These are phyloP conservation scores for Perizoma affinitatum DNA, from an alignment of 2,888 invertebrate species.

Conservation along the genomic window DNA sequence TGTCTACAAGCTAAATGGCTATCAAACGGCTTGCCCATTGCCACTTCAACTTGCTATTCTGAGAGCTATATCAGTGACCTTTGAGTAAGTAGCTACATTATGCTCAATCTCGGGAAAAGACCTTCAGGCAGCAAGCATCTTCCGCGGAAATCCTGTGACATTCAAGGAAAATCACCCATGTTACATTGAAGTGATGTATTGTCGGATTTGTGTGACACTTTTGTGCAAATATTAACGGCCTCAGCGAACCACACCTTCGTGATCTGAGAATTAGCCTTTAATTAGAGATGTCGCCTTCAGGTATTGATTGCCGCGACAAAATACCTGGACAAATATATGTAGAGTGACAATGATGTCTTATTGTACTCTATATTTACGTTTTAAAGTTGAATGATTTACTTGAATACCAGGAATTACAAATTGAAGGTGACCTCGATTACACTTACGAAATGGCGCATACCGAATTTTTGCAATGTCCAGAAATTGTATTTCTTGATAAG, in stretches of 20 bases:
- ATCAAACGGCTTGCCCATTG: too few species aligned
- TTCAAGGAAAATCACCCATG: conserved; percentile 33
- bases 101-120: conserved; percentile 9
- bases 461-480: too few species aligned
- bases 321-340: not conserved
- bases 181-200: conserved; percentile 26
- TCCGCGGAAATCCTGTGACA: conserved; percentile 29
- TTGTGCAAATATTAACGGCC: conserved; percentile 50
- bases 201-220: conserved; percentile 47
- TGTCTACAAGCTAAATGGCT: too few species aligned
- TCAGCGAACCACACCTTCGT: conserved; percentile 53
- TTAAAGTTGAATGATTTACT: too few species aligned
- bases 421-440: too few species aligned
- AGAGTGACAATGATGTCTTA: too few species aligned
- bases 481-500: too few species aligned
- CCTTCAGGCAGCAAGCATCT: conserved; percentile 24
- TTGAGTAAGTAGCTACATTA: not conserved
- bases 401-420: too few species aligned
- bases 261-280: conserved; percentile 65
- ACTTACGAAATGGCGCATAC: too few species aligned
- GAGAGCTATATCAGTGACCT: too few species aligned
- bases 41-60: too few species aligned
- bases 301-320: conserved; percentile 17
- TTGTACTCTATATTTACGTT: too few species aligned
- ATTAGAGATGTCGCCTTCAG: conserved; percentile 61